These are phyloP conservation scores for Caenorhabditis angaria DNA, from an alignment of 2,888 invertebrate species.

Conservation along the genomic window DNA sequence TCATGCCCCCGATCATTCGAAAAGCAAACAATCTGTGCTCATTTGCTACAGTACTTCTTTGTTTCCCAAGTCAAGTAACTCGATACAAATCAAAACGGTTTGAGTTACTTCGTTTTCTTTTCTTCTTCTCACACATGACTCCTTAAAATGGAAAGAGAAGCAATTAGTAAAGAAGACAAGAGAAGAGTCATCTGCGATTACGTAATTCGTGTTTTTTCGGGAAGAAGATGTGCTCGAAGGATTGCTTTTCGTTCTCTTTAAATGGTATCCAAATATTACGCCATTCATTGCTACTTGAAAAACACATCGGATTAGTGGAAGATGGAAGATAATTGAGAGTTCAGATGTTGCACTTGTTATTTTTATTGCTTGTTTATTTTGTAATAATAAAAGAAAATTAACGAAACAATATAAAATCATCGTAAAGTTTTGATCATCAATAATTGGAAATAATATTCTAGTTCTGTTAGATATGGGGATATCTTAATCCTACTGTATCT, in stretches of 20 bases:
- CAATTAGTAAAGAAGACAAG: neutral
- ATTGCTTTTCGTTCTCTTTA: conserved; percentile 20
- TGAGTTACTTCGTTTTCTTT: neutral
- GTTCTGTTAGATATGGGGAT: too few species aligned
- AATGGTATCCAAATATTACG: conserved; percentile 47
- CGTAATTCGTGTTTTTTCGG: neutral
- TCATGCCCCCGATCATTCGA: neutral
- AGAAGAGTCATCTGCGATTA: conserved; percentile 1
- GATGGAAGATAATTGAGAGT: neutral
- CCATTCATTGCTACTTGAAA: conserved; percentile 11
- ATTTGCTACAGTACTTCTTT: neutral
- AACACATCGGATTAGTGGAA: neutral
- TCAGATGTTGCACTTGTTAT: conserved; percentile 1
- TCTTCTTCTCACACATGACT: neutral
- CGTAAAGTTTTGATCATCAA: too few species aligned
- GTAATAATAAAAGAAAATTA: too few species aligned
- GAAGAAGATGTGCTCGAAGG: neutral
- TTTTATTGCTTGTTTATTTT: neutral
- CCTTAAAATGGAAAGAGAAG: neutral
- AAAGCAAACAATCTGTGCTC: neutral
- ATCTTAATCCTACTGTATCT: neutral
- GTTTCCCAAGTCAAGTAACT: conserved; percentile 2
- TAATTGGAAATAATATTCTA: too few species aligned
- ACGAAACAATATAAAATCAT: too few species aligned
- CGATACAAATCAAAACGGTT: neutral